A percentile compares a stretch with the other conserved stretches of the same genome.
Conservation (phyloP, 53 echinoderm and acorn worm genomes). For the Arbacia lixula region DNA sequence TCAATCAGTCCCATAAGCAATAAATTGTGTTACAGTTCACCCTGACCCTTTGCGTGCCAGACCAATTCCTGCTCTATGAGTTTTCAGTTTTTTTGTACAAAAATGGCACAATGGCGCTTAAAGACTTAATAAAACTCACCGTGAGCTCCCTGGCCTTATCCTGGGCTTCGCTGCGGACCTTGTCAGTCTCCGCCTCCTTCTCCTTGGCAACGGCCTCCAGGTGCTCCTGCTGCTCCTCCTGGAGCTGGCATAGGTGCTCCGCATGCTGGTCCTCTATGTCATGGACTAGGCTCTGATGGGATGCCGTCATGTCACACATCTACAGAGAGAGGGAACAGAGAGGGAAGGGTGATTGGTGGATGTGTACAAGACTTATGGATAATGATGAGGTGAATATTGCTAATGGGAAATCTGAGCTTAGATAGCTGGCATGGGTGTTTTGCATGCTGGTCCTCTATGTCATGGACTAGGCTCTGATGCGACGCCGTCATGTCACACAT, state of each 20-base stretch:
- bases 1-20: too few relatives aligned
- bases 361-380: not conserved
- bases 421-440: conserved; percentile 29
- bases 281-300: conserved; percentile 60
- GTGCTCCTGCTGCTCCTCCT: conserved; percentile 74
- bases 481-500: conserved; percentile 64
- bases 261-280: conserved; percentile 81
- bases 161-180: conserved; percentile 52
- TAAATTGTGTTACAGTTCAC: too few relatives aligned
- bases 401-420: not conserved
- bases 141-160: conserved; percentile 59
- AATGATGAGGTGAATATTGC: not conserved
- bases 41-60: too few relatives aligned
- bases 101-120: too few relatives aligned
- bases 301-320: conserved; percentile 66
- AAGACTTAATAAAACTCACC: too few relatives aligned
- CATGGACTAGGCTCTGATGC: conserved; percentile 61
- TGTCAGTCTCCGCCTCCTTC: conserved; percentile 63
- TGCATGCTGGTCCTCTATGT: conserved; percentile 79
- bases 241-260: conserved; percentile 60
- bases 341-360: too few relatives aligned
- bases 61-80: too few relatives aligned
- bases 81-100: too few relatives aligned
- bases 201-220: conserved; percentile 66
- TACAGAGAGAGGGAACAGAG: not conserved